Conservation (phyloP, 1,140 invertebrate species). For the Nephotettix cincticeps region DNA sequence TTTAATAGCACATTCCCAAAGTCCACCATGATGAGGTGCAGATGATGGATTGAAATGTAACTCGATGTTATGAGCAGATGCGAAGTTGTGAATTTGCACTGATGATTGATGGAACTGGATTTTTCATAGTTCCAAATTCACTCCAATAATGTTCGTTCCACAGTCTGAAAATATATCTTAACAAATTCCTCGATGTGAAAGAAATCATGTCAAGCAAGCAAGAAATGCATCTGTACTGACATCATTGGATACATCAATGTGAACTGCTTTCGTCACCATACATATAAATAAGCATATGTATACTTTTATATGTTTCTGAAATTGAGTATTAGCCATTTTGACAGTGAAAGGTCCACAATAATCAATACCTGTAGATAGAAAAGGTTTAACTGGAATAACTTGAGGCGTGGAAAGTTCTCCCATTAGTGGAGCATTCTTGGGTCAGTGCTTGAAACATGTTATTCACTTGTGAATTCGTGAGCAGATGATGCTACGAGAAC, state of each 20-base stretch:
- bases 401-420: not conserved
- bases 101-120: too few relatives aligned
- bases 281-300: too few relatives aligned
- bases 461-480: not conserved
- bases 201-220: not conserved
- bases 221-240: not conserved
- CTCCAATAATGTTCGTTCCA: not conserved
- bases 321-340: too few relatives aligned
- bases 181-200: not conserved
- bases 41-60: not conserved
- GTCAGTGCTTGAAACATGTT: not conserved
- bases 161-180: not conserved
- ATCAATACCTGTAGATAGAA: too few relatives aligned
- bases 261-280: too few relatives aligned
- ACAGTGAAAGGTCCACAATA: too few relatives aligned
- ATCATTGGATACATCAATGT: not conserved
- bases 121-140: not conserved
- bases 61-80: not conserved
- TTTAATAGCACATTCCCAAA: slow-evolving; percentile 13
- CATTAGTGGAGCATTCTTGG: not conserved
- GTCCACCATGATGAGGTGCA: not conserved
- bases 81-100: too few relatives aligned
- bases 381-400: not conserved
- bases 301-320: too few relatives aligned
- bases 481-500: not conserved